Evolutionary conservation across 1,140 invertebrate species (phyloP).

Genomic region (Drosophila malerkotliana): DNA sequence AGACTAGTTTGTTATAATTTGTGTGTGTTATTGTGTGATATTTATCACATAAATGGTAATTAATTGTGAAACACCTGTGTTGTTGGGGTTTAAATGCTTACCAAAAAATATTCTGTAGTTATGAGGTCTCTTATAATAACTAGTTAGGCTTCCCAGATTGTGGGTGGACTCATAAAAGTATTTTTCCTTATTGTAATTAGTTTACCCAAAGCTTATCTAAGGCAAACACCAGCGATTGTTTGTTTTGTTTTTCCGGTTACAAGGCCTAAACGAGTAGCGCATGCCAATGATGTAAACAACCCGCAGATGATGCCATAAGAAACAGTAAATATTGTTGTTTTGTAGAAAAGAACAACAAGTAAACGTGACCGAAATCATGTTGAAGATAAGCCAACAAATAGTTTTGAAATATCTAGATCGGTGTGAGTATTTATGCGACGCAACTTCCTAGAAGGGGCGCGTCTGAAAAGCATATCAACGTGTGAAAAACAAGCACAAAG

Average conservation of each 20-base stretch:
- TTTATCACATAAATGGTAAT: too few relatives aligned
- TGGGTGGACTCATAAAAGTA: background rate
- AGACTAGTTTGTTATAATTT: background rate
- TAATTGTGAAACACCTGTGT: too few relatives aligned
- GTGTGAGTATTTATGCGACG: constrained; percentile 4
- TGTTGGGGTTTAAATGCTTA: too few relatives aligned
- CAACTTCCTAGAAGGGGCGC: constrained; percentile 32
- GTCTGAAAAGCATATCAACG: constrained; percentile 15
- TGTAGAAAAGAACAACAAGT: constrained; percentile 23
- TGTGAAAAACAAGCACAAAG: constrained; percentile 26
- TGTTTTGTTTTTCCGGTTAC: constrained; percentile 20
- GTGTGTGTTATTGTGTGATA: background rate
- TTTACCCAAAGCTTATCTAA: constrained; percentile 27
- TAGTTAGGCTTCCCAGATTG: background rate
- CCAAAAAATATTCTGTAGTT: too few relatives aligned
- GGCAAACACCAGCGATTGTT: constrained; percentile 20
- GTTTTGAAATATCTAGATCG: constrained; percentile 5
- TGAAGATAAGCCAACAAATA: constrained; percentile 3
- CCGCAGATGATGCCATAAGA: constrained; percentile 17
- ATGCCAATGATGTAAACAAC: constrained; percentile 38
- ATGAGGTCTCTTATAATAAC: background rate
- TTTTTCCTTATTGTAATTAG: constrained; percentile 9
- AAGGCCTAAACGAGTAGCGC: constrained; percentile 23
- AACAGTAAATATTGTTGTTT: constrained; percentile 48
- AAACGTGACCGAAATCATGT: constrained; percentile 65